Evolutionary conservation across 2,888 invertebrate species (phyloP).

Genomic region (Limnephilus marmoratus): DNA sequence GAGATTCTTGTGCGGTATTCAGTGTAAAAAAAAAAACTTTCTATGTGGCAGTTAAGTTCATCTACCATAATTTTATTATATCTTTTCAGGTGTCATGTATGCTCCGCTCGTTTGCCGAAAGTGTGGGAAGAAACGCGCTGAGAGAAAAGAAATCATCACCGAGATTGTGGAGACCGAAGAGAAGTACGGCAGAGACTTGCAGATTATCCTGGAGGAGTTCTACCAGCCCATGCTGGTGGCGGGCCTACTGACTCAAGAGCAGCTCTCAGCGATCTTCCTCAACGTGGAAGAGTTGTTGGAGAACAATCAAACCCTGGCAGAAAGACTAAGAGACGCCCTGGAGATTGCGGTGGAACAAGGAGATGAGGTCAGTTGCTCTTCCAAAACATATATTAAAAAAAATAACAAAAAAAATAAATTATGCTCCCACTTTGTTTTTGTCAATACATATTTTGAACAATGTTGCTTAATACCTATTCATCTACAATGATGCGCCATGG

Average conservation of each 20-base stretch:
- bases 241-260: slow-evolving; percentile 92
- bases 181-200: slow-evolving; percentile 94
- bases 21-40: too few relatives aligned
- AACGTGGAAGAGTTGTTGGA: slow-evolving; percentile 95
- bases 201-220: slow-evolving; percentile 95
- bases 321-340: slow-evolving; percentile 90
- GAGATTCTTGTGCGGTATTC: too few relatives aligned
- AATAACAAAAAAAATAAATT: not conserved
- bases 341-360: slow-evolving; percentile 90
- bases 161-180: slow-evolving; percentile 98
- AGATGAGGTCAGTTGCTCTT: slow-evolving; percentile 76
- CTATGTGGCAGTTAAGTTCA: not conserved
- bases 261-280: slow-evolving; percentile 93
- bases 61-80: not conserved
- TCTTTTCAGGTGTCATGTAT: slow-evolving; percentile 80
- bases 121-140: slow-evolving; percentile 91
- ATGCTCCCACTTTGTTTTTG: not conserved
- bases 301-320: slow-evolving; percentile 90
- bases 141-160: slow-evolving; percentile 94
- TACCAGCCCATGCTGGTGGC: slow-evolving; percentile 96
- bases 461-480: not conserved
- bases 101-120: slow-evolving; percentile 91
- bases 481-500: not conserved
- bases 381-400: not conserved
- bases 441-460: not conserved